Conservation (phyloP, 2,888 invertebrate species). For the Chrysolina americana region DNA sequence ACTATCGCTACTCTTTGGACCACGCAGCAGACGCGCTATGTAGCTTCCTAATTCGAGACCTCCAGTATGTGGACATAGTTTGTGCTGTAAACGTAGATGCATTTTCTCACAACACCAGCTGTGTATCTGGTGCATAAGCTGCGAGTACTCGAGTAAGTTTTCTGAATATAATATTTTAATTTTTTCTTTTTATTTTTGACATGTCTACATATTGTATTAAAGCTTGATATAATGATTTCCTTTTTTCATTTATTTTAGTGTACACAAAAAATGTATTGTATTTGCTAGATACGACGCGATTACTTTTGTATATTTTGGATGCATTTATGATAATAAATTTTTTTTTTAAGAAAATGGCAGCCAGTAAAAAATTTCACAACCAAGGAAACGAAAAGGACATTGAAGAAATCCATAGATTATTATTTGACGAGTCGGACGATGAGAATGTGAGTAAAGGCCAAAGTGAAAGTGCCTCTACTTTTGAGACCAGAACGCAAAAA, state of each 20-base stretch:
- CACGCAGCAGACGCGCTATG: slow-evolving; percentile 9
- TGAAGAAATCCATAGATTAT: slow-evolving; percentile 15
- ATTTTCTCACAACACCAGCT: slow-evolving; percentile 4
- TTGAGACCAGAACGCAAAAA: slow-evolving; percentile 10
- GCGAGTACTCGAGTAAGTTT: slow-evolving; percentile 9
- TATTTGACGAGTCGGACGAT: slow-evolving; percentile 12
- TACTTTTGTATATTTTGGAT: slow-evolving; percentile 11
- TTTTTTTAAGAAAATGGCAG: slow-evolving; percentile 2
- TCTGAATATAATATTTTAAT: slow-evolving; percentile 7
- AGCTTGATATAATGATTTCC: slow-evolving; percentile 11
- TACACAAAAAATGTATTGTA: neutral
- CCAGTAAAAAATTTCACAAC: slow-evolving; percentile 6
- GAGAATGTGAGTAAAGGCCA: slow-evolving; percentile 12
- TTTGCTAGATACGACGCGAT: slow-evolving; percentile 6
- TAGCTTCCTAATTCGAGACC: slow-evolving; percentile 13
- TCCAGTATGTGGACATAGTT: slow-evolving; percentile 8
- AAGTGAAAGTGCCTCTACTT: slow-evolving; percentile 12
- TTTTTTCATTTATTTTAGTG: slow-evolving; percentile 11
- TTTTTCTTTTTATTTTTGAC: slow-evolving; percentile 6
- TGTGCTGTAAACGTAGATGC: slow-evolving; percentile 3
- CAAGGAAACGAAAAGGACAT: slow-evolving; percentile 4
- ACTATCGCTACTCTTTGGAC: slow-evolving; percentile 13
- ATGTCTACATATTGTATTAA: slow-evolving; percentile 1
- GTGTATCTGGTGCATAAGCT: slow-evolving; percentile 13
- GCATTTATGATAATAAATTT: neutral